Base-by-base conservation (phyloP, 2,888 invertebrate species). In the Drosophila atripex region DNA sequence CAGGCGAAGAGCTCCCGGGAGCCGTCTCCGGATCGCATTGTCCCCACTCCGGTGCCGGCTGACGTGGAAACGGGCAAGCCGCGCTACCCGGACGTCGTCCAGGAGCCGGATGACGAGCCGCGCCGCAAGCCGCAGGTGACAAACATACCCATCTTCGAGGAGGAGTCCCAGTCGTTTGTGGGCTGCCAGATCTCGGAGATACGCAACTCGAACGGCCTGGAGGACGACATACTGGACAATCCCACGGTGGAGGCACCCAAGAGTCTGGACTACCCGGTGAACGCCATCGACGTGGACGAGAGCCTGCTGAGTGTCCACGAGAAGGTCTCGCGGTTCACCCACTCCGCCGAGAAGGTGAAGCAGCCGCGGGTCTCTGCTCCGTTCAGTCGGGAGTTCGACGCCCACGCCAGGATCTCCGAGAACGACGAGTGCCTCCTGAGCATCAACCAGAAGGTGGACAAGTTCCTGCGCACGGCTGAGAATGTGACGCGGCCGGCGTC, bases 1-100 rank as follows among this genome's bases (percentile, higher is more conserved):
- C 94, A 94, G 88, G 95, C 95, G 0, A 95, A 94, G 90, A 95
- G 95, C 51, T 95, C 95, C 0, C 92, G 95, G 16, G 96, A 96
- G 90, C 94, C 95, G 52, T 95, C 95, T 4, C 95, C 95, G 0
- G 95, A 95, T 86, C 93, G 94, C 68, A 93, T 95, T 58, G 94
- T 94, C 78, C 95, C 95, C 0, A 93, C 94, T 9, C 95, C 95
- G 0, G 93, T 94, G 4, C 93, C 93, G 39, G 93, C 93, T 7
- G 80, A 89, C 32, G 12, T 88, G 12, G 88, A 90, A 51, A 93
- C 93, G 1, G 93, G 94, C 50, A 93, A 93, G 56, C 95, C 95
- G 3, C 93, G 96, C 58, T 95, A 94, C 87, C 96, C 96, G 0
- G 95, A 96, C 89, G 93, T 94, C 83, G 94, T 96, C 0, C 94